These are phyloP conservation scores for Indicator indicator DNA, from an alignment of 2,113 vertebrate species.

Conservation along the genomic window DNA sequence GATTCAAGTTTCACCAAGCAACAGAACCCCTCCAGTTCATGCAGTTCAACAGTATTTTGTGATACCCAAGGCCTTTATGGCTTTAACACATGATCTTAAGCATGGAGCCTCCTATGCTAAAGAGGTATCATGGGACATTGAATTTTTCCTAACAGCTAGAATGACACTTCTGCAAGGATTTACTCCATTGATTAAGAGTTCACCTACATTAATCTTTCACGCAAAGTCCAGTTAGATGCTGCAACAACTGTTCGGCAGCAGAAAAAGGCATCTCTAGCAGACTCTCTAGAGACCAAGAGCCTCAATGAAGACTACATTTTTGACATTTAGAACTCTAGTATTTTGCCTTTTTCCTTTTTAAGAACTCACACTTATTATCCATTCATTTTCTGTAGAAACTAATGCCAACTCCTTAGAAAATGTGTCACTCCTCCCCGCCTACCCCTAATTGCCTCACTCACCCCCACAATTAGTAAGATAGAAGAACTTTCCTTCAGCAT, in stretches of 20 bases:
- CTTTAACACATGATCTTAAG: background rate
- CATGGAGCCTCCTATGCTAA: background rate
- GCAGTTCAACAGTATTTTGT: background rate
- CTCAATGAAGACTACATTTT: background rate
- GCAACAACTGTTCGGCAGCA: background rate
- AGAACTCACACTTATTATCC: background rate
- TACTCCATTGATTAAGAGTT: background rate
- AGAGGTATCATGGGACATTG: background rate
- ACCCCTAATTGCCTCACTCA: background rate
- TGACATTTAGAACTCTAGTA: background rate
- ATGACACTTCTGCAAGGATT: background rate
- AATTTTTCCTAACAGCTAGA: background rate
- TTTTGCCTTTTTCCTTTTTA: background rate
- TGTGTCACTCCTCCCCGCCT: rapidly evolving
- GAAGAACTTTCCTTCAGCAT: background rate
- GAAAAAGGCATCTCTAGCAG: background rate
- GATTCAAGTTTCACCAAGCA: background rate
- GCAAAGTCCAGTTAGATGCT: background rate
- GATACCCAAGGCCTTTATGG: background rate
- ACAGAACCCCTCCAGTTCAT: background rate
- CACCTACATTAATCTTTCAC: background rate
- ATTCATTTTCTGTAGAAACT: background rate
- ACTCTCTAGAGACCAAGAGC: background rate
- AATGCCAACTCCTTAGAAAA: background rate
- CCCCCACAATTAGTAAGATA: background rate